Conservation (phyloP, 2,888 invertebrate genomes). For the Pachymerium ferrugineum region DNA sequence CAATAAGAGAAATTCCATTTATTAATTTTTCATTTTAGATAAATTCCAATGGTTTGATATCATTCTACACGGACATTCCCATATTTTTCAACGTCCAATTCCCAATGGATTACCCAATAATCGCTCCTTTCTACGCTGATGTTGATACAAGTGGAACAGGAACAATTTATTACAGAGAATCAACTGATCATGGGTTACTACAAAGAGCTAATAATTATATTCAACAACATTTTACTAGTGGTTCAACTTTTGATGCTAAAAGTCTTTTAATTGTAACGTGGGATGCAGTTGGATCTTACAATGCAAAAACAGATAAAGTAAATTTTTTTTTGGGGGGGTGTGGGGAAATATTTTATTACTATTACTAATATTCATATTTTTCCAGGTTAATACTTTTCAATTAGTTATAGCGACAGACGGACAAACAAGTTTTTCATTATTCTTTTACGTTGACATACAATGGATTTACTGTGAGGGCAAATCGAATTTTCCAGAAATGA, state of each 20-base stretch:
- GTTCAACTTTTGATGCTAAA: constrained; percentile 65
- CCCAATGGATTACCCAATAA: constrained; percentile 79
- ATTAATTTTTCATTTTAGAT: constrained; percentile 57
- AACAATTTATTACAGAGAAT: constrained; percentile 62
- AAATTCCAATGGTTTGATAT: constrained; percentile 81
- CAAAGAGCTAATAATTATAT: constrained; percentile 61
- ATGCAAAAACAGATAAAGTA: constrained; percentile 60
- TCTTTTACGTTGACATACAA: constrained; percentile 83
- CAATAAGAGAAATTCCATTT: neutral
- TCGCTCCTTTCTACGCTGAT: constrained; percentile 87
- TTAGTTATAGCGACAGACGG: constrained; percentile 67
- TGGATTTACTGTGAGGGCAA: constrained; percentile 81
- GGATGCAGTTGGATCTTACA: constrained; percentile 76
- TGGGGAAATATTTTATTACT: too few species aligned
- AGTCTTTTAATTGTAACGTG: constrained; percentile 84
- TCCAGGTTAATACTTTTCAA: constrained; percentile 81
- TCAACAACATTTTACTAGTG: constrained; percentile 65
- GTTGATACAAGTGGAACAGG: constrained; percentile 74
- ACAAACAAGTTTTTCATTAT: constrained; percentile 72
- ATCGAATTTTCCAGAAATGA: constrained; percentile 74
- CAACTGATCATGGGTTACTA: constrained; percentile 46
- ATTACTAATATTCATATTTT: neutral
- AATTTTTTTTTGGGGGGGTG: constrained; percentile 37
- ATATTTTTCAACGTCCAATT: constrained; percentile 81
- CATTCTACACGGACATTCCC: constrained; percentile 82